phyloP scores from a whole-genome alignment of 2,888 invertebrate genomes.

The Sarcophaga carnaria region DNA sequence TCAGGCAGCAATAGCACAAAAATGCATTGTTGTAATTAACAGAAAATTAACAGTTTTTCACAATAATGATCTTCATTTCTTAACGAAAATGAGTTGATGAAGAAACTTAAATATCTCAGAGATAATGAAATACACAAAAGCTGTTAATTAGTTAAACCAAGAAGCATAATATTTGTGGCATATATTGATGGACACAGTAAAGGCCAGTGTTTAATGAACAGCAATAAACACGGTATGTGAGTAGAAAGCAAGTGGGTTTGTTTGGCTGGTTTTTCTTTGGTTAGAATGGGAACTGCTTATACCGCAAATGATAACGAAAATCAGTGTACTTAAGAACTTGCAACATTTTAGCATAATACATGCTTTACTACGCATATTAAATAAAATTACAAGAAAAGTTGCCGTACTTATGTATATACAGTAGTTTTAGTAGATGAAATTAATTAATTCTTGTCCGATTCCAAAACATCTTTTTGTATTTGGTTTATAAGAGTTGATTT shows the following conservation, averaged over 20 bases:
- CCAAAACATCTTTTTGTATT: no score
- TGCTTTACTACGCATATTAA: slow-evolving; percentile 11
- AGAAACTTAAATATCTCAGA: not conserved
- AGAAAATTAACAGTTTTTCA: slow-evolving; percentile 44
- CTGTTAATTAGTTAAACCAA: slow-evolving; percentile 59
- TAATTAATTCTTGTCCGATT: slow-evolving; percentile 5
- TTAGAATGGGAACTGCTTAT: no score
- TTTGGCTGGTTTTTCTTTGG: no score
- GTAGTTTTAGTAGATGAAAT: slow-evolving; percentile 17
- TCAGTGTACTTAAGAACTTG: not conserved
- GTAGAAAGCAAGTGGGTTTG: not conserved
- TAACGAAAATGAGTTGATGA: not conserved
- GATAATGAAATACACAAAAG: slow-evolving; percentile 33
- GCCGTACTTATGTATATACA: not conserved
- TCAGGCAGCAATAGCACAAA: no score
- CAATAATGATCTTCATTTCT: slow-evolving; percentile 6
- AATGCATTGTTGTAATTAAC: slow-evolving; percentile 36
- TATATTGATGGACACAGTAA: slow-evolving; percentile 37
- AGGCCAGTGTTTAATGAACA: slow-evolving; percentile 7
- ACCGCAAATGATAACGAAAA: slow-evolving; percentile 13
- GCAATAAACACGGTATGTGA: not conserved
- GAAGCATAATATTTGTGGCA: slow-evolving; percentile 40
- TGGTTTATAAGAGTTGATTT: not conserved
- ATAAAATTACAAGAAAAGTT: slow-evolving; percentile 24
- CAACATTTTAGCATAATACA: slow-evolving; percentile 10